Conservation (phyloP, 2,113 vertebrate species). For the Cepphus grylle region DNA sequence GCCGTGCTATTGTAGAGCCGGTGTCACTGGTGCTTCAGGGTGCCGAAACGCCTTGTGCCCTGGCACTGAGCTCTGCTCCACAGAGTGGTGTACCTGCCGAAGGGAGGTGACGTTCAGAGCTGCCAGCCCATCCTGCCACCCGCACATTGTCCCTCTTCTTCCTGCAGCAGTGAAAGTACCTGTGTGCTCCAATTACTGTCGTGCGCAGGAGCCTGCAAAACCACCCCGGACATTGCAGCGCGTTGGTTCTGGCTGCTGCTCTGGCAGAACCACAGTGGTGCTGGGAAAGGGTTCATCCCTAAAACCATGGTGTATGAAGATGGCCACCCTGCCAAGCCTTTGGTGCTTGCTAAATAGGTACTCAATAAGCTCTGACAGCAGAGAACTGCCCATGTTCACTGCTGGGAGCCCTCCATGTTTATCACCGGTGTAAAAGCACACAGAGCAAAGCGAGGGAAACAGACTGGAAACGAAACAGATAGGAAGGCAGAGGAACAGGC, state of each 20-base stretch:
- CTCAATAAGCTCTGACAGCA: not conserved
- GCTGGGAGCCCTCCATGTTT: not conserved
- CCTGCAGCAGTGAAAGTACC: not conserved
- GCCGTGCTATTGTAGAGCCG: rapidly evolving
- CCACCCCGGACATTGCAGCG: rapidly evolving
- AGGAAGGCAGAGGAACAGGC: not conserved
- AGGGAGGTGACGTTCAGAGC: not conserved
- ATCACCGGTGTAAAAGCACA: not conserved
- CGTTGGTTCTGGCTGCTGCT: not conserved
- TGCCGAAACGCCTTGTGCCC: rapidly evolving
- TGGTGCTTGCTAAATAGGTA: not conserved
- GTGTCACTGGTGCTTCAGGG: no score
- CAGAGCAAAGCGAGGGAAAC: not conserved
- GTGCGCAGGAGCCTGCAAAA: not conserved
- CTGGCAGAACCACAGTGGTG: not conserved
- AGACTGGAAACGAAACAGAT: not conserved
- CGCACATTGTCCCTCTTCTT: not conserved
- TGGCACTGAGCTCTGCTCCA: not conserved
- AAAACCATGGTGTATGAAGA: rapidly evolving
- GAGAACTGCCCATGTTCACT: not conserved
- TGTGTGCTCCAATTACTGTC: rapidly evolving
- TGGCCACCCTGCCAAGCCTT: not conserved
- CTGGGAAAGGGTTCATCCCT: not conserved
- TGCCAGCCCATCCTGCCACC: not conserved
- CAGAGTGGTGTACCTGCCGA: not conserved